Percentiles rank a stretch among this genome's conserved stretches.
These are phyloP conservation scores for Branchellion lobata DNA, from an alignment of 2,888 invertebrate species.

Conservation along the genomic window DNA sequence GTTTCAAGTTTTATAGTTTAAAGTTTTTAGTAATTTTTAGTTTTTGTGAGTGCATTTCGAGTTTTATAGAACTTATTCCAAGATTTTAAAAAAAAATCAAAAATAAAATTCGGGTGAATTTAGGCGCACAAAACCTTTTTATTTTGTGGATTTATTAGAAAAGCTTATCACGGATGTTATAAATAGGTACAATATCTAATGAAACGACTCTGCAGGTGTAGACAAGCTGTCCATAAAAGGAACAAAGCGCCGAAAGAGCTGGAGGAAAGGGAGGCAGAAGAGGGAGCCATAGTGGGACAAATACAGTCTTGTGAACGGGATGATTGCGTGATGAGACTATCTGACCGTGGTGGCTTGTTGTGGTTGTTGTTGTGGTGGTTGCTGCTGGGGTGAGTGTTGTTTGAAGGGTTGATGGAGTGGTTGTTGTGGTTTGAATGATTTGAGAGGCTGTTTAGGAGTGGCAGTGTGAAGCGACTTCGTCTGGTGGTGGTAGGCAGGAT, in stretches of 20 bases:
- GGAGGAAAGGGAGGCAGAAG: not conserved
- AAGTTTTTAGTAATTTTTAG: too few species aligned
- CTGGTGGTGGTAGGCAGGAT: conserved; percentile 12
- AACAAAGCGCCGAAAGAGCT: not conserved
- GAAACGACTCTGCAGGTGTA: not conserved
- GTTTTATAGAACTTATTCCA: too few species aligned
- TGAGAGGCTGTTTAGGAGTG: not conserved
- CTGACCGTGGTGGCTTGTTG: not conserved
- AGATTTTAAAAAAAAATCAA: too few species aligned
- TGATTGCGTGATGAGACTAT: not conserved
- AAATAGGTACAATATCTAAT: not conserved
- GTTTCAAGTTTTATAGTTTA: too few species aligned
- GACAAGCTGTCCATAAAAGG: not conserved
- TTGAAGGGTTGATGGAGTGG: not conserved
- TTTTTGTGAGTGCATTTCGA: too few species aligned
- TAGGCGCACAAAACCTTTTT: too few species aligned
- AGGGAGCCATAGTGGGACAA: conserved; percentile 8
- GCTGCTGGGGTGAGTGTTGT: not conserved
- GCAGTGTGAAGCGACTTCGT: conserved; percentile 3
- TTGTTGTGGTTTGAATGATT: not conserved
- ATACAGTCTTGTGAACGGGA: not conserved
- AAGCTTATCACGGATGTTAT: conserved; percentile 1
- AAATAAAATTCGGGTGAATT: too few species aligned
- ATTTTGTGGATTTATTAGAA: too few species aligned
- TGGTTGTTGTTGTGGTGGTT: not conserved